Evolutionary conservation across 2,888 invertebrate species (phyloP), one percentile per base, ranked within the genome.

Genomic region (Cheilosia pagana): DNA sequence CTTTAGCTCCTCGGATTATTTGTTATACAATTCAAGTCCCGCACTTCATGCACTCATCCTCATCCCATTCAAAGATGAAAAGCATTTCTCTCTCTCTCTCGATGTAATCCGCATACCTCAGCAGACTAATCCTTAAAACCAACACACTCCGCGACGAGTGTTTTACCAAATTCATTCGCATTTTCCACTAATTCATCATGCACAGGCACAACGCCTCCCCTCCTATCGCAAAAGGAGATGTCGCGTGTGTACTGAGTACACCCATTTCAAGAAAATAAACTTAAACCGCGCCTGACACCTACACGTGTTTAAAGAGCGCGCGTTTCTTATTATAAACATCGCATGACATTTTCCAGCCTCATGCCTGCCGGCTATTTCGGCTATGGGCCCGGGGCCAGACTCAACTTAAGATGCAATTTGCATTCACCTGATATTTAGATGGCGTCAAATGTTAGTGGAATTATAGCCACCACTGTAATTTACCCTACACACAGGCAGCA

Each of bases 341-440:
- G 70, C 75, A 60, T 85, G 85, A 85, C 85, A 85, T 85, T 85
- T 75, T 57, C 52, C 71, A 75, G 81, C 81, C 67, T 62, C 39
- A 71, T 65, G 81, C 70, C 81, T 71, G 31, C 81, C 74, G 75
- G 75, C 67, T 43, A 60, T 68, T 31, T 43, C 35, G 57, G 45
- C 12, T 12, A 4, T 16, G 45, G 41, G 39, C 63, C 63, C 7
- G 12, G 23, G 35, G 60, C 48, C n/a, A 62, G 55, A 59, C 31
- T 19, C 12, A 43, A 35, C 65, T 65, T 41, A 81, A 85, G 85
- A 81, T 81, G 81, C 85, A 81, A 76, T 81, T 71, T 81, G 53
- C 81, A 81, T 81, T 85, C 85, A 85, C 81, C 81, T 76, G 85
- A 76, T 81, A 85, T 81, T 85, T 74, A 81, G 85, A 81, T 81